Conservation (phyloP, 1,140 invertebrate species). For the Temnothorax longispinosus region DNA sequence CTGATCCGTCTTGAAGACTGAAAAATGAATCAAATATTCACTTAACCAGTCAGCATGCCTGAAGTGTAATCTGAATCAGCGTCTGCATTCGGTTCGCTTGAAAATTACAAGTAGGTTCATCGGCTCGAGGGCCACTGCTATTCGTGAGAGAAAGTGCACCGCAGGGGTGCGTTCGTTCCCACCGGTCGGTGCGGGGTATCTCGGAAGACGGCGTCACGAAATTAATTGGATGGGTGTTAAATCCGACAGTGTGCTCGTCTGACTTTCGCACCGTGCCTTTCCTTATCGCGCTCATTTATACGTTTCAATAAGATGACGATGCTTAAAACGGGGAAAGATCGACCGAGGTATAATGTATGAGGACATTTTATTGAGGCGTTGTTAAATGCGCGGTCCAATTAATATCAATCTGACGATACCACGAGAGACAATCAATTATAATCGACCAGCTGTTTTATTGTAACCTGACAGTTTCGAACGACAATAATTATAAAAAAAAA, state of each 20-base stretch:
- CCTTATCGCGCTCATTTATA: slow-evolving; percentile 69
- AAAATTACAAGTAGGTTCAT: slow-evolving; percentile 32
- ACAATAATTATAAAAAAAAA: background rate
- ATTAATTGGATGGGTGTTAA: slow-evolving; percentile 75
- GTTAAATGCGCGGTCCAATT: background rate
- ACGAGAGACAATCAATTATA: background rate
- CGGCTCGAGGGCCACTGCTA: slow-evolving; percentile 8
- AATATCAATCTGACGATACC: slow-evolving; percentile 6
- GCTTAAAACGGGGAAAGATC: slow-evolving; percentile 44
- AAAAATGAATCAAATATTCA: slow-evolving; percentile 25
- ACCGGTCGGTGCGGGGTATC: slow-evolving; percentile 56
- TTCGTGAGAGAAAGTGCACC: slow-evolving; percentile 63
- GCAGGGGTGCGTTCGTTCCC: slow-evolving; percentile 67
- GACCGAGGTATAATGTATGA: background rate
- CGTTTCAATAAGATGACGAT: slow-evolving; percentile 65
- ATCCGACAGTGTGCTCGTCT: slow-evolving; percentile 62
- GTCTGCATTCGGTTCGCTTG: slow-evolving; percentile 11
- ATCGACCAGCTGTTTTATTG: background rate
- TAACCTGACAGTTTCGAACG: slow-evolving; percentile 1
- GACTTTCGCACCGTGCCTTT: slow-evolving; percentile 67
- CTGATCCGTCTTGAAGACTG: background rate
- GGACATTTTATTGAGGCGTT: slow-evolving; percentile 45
- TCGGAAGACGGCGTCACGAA: slow-evolving; percentile 65
- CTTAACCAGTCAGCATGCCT: background rate
- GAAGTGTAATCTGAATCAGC: slow-evolving; percentile 20